Evolutionary conservation across 2,113 vertebrate genomes (phyloP), one percentile per base, ranked within the genome.

Genomic region (Pluvialis apricaria): DNA sequence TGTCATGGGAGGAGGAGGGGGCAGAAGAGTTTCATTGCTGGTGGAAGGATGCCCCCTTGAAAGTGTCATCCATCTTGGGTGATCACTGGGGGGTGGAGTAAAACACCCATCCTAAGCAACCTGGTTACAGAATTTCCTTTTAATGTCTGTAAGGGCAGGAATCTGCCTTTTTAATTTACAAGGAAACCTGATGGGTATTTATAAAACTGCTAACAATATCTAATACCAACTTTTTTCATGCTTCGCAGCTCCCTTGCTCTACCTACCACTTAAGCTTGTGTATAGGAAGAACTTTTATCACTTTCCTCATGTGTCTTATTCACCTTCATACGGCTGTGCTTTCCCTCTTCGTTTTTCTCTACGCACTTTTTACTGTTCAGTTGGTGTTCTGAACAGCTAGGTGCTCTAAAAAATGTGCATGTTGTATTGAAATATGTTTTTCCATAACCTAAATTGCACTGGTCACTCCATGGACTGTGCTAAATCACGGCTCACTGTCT

Each of bases 1-100:
- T 75, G 3, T 64, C 0, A 0, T 5, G 25, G 32, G 51, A 71
- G 21, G 32, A 65, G n/a, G 49, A 77, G 29, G 2, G 7, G 7
- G 5, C 64, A n/a, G 38, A 70, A 93, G 26, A 31, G 9, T 75
- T 86, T 91, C 10, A 51, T 20, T 77, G 19, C 34, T 65, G 18
- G 29, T 72, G 52, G 25, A 32, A 81, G 62, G 40, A 34, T 89
- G 34, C 31, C 84, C 11, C 18, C 91, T 58, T 42, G 65, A 69
- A 82, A 82, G 11, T 51, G 14, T 38, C 11, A 36, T 45, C n/a
- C 21, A 7, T 49, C 73, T 26, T 22, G 25, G 10, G 57, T 69
- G 36, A 61, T 82, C 31, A 16, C 1, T 75, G 17, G 0, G 3
- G 3, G 14, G 6, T 52, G n/a, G 38, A 66, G 21, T 22, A 73